A percentile compares a stretch with the other conserved stretches of the same genome.
phyloP scores from a whole-genome alignment of 2,113 vertebrate species.

The Pollachius pollachius region DNA sequence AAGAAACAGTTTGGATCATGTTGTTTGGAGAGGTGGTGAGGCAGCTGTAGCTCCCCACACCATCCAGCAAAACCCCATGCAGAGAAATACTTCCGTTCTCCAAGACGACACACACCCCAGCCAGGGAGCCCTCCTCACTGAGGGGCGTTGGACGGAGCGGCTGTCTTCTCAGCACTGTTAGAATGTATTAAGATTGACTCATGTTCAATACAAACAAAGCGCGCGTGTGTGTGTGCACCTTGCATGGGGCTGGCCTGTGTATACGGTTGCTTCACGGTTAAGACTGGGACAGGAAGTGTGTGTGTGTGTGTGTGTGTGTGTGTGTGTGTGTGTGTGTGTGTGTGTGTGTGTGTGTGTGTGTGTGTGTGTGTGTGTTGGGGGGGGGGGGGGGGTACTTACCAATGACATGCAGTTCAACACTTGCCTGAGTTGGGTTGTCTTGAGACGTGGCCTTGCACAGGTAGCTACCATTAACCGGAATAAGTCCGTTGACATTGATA shows the following conservation, averaged over 20 bases:
- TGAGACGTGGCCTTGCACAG: conserved; percentile 61
- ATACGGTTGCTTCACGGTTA: no score
- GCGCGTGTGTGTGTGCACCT: no score
- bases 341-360: conserved; percentile 1
- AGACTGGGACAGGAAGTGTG: neutral
- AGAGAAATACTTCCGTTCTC: neutral
- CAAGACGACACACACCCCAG: neutral
- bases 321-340: conserved; percentile 1
- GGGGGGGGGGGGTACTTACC: conserved; percentile 70
- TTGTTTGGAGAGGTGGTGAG: neutral
- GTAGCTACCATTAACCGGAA: conserved; percentile 78
- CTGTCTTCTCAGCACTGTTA: no score
- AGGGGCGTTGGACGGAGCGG: no score
- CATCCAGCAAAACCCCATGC: neutral
- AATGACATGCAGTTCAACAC: conserved; percentile 72
- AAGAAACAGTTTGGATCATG: neutral
- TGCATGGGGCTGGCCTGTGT: no score
- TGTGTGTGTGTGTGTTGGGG: neutral
- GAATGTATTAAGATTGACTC: no score
- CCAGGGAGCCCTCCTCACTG: no score
- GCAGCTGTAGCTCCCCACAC: neutral
- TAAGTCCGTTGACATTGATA: conserved; percentile 65
- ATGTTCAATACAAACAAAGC: no score
- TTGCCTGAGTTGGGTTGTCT: conserved; percentile 50
- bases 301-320: conserved; percentile 2